Conservation (phyloP, 1,140 invertebrate species). For the Brachionus koreanus region DNA sequence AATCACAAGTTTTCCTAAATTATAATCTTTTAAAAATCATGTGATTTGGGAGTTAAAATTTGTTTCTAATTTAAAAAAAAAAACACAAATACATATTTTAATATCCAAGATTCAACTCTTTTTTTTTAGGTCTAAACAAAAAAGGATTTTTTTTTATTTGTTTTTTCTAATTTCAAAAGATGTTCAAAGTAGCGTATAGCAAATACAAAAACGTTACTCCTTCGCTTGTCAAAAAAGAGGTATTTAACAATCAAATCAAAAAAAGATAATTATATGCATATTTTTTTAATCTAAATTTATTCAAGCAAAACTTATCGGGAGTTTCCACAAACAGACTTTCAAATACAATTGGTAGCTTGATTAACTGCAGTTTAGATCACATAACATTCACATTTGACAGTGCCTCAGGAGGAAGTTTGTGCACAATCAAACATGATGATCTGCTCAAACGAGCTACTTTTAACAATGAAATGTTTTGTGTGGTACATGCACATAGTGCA, state of each 20-base stretch:
- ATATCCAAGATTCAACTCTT: not conserved
- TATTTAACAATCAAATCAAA: not conserved
- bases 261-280: too few species aligned
- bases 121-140: not conserved
- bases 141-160: not conserved
- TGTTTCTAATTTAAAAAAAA: not conserved
- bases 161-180: not conserved
- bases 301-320: conserved; percentile 30
- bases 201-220: conserved; percentile 32
- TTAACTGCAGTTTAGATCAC: conserved; percentile 26
- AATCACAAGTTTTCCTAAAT: not conserved
- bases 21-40: not conserved
- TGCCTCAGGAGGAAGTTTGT: conserved; percentile 25
- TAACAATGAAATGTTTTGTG: conserved; percentile 15
- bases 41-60: not conserved
- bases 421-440: conserved; percentile 33
- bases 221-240: conserved; percentile 41
- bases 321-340: conserved; percentile 28
- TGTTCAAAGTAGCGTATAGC: conserved; percentile 31
- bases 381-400: conserved; percentile 42
- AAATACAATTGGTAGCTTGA: conserved; percentile 34
- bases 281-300: not conserved
- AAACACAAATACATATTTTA: not conserved
- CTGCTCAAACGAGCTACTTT: not conserved
- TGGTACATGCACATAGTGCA: conserved; percentile 20